Conservation (phyloP, 2,888 invertebrate species). For the Entomobrya proxima region DNA sequence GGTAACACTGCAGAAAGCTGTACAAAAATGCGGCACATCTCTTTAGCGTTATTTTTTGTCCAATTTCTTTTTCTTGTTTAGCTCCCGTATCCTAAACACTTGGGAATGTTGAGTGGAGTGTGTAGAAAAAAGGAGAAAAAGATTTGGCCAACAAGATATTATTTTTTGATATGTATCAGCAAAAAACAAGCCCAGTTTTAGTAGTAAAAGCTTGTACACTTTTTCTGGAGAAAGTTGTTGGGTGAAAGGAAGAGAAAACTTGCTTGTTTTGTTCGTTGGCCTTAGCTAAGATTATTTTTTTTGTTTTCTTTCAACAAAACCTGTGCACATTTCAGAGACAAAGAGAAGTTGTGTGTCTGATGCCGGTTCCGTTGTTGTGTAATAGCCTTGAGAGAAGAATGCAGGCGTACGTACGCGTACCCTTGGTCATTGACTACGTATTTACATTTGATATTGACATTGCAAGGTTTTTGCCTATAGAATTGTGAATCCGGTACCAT, state of each 20-base stretch:
- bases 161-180: background rate
- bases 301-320: background rate
- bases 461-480: too few species aligned
- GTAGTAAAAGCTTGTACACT: background rate
- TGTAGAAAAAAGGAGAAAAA: background rate
- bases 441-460: conserved; percentile 11
- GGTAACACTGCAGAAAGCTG: too few species aligned
- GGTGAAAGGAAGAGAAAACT: background rate
- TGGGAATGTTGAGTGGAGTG: background rate
- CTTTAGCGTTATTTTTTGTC: too few species aligned
- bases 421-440: background rate
- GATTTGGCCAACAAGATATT: background rate
- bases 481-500: too few species aligned
- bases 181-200: background rate
- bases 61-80: background rate
- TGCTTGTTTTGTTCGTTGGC: background rate
- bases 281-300: background rate
- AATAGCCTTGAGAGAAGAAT: conserved; percentile 5
- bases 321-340: background rate
- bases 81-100: background rate
- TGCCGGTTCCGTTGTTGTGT: background rate
- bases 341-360: background rate
- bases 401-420: background rate
- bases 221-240: background rate
- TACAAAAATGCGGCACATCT: too few species aligned